These are phyloP conservation scores for Channa argus DNA, from an alignment of 2,113 vertebrate species.

Conservation along the genomic window DNA sequence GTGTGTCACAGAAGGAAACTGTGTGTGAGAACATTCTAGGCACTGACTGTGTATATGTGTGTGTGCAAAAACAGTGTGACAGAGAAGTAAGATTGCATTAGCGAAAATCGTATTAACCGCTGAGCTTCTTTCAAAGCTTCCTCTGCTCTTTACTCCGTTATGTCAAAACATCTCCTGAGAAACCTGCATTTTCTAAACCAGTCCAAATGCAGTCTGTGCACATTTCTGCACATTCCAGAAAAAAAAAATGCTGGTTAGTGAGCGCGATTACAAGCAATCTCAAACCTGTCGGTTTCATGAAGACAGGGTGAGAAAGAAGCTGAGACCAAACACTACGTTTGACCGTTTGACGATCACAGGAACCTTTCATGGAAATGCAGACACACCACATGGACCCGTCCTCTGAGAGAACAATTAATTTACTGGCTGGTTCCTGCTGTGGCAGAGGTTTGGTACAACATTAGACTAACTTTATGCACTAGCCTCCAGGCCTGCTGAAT, in stretches of 20 bases:
- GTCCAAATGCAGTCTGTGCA: not conserved
- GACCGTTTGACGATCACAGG: slow-evolving; percentile 14
- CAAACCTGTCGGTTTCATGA: not conserved
- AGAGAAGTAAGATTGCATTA: slow-evolving; percentile 44
- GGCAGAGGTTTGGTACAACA: slow-evolving; percentile 48
- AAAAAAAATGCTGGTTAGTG: slow-evolving; percentile 18
- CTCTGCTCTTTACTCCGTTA: slow-evolving; percentile 11
- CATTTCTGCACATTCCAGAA: slow-evolving; percentile 10
- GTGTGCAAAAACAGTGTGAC: slow-evolving; percentile 22
- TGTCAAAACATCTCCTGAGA: slow-evolving; percentile 32
- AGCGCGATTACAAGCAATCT: not conserved
- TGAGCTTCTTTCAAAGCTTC: slow-evolving; percentile 50
- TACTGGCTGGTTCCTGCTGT: slow-evolving; percentile 19
- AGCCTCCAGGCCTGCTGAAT: slow-evolving; percentile 31
- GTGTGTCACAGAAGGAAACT: slow-evolving; percentile 8
- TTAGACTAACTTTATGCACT: slow-evolving; percentile 43
- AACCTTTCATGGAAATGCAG: slow-evolving; percentile 9
- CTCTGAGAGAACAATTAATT: slow-evolving; percentile 49
- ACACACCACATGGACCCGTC: slow-evolving; percentile 19
- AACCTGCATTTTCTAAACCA: slow-evolving; percentile 1
- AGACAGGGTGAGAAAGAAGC: not conserved
- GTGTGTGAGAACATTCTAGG: slow-evolving; percentile 16
- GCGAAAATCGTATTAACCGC: slow-evolving; percentile 64
- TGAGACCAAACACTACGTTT: slow-evolving; percentile 30
- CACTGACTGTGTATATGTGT: slow-evolving; percentile 9